Evolutionary conservation across 1,140 invertebrate genomes (phyloP).

Genomic region (Drosophila nikananu): DNA sequence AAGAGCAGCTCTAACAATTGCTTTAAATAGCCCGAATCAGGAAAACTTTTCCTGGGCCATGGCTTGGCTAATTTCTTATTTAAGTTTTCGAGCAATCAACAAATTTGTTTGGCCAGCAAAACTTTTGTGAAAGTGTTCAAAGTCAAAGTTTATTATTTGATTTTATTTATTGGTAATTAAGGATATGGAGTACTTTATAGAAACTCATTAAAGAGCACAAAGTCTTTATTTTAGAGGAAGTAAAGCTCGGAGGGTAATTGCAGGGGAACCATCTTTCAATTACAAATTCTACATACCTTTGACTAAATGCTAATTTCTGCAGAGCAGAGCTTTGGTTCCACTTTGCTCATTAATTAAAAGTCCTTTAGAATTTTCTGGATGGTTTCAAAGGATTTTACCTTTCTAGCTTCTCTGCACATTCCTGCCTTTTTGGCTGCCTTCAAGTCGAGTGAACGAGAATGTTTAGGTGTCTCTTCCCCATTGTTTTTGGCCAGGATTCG

Average conservation of each 20-base stretch:
- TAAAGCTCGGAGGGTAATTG: not conserved
- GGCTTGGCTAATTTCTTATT: conserved; percentile 48
- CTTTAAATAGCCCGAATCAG: conserved; percentile 48
- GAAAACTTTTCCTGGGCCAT: conserved; percentile 47
- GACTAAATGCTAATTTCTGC: conserved; percentile 8
- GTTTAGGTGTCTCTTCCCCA: conserved; percentile 5
- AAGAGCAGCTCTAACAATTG: conserved; percentile 47
- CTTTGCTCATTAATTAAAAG: conserved; percentile 1
- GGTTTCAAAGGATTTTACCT: not conserved
- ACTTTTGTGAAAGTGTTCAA: conserved; percentile 18
- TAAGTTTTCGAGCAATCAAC: conserved; percentile 18
- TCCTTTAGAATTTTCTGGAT: not conserved
- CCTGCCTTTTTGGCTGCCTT: not conserved
- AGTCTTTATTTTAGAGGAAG: not conserved
- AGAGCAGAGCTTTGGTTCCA: not conserved
- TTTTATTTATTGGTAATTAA: conserved; percentile 12
- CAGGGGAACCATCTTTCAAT: not conserved
- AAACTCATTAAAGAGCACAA: not conserved
- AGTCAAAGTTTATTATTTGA: conserved; percentile 10
- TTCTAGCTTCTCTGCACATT: not conserved
- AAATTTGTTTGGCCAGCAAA: conserved; percentile 18
- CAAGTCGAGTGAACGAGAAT: not conserved
- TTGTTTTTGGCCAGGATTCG: conserved; percentile 32
- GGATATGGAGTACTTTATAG: not conserved
- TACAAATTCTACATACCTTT: not conserved